A percentile compares a stretch with the other conserved stretches of the same genome.
These are phyloP conservation scores for Oopsacas minuta DNA, from an alignment of 37 sponge, comb jelly and placozoan genomes.

Conservation along the genomic window DNA sequence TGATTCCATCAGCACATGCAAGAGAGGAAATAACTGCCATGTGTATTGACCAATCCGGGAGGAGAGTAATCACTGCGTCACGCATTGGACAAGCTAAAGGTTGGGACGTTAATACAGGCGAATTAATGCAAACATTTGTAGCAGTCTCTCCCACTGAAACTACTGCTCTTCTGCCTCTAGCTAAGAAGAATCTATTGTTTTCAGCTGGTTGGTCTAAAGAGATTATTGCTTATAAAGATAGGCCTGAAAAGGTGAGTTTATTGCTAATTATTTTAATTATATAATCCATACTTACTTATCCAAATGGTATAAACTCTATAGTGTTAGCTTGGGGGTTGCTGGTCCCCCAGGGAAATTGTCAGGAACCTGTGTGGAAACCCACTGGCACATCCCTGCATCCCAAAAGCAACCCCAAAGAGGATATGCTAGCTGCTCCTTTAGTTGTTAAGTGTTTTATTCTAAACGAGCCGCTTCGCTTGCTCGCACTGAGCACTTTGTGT, in stretches of 20 bases:
- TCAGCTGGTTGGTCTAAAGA: slow-evolving; percentile 6
- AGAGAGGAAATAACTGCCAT: slow-evolving; percentile 74
- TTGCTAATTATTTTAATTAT: not conserved
- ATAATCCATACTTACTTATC: too few species aligned
- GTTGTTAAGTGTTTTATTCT: too few species aligned
- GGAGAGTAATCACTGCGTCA: slow-evolving; percentile 73
- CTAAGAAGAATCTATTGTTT: not conserved
- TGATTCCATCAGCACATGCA: slow-evolving; percentile 50
- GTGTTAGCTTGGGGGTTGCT: too few species aligned
- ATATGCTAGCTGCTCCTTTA: too few species aligned
- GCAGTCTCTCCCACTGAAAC: not conserved
- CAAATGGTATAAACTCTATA: too few species aligned
- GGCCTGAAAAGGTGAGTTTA: slow-evolving; percentile 1
- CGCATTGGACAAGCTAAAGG: slow-evolving; percentile 77
- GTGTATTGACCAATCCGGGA: slow-evolving; percentile 50
- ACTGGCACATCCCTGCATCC: too few species aligned
- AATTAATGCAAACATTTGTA: not conserved
- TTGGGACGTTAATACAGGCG: slow-evolving; percentile 17
- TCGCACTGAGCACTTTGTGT: too few species aligned
- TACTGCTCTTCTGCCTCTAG: not conserved
- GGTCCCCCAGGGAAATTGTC: too few species aligned
- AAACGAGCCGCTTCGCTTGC: too few species aligned
- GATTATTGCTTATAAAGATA: not conserved
- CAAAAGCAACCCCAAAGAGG: too few species aligned
- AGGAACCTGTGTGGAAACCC: too few species aligned